phyloP scores from a whole-genome alignment of 2,797 vertebrate species.

The Protonibea diacanthus region DNA sequence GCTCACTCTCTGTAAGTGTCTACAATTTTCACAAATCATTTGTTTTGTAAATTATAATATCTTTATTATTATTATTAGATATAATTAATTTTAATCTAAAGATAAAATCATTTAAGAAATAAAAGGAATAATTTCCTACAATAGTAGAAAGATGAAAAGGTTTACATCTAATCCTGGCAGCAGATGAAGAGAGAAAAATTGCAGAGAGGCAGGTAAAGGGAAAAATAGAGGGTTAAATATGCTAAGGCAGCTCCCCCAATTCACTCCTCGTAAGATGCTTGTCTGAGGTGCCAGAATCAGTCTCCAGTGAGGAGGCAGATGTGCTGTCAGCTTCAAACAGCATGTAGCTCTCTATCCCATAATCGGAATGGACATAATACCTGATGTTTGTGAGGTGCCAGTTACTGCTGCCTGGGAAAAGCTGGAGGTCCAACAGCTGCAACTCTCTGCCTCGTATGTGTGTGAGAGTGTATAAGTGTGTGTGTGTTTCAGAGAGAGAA shows the following conservation, averaged over 20 bases:
- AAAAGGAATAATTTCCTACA: neutral
- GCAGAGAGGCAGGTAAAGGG: slow-evolving; percentile 40
- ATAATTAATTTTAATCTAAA: slow-evolving; percentile 11
- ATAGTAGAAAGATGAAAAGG: slow-evolving; percentile 12
- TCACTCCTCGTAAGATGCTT: slow-evolving; percentile 86
- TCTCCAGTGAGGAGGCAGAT: slow-evolving; percentile 89
- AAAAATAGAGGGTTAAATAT: slow-evolving; percentile 73
- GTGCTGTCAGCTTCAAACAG: slow-evolving; percentile 90
- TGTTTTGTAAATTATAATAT: slow-evolving; percentile 1
- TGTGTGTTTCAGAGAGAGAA: neutral
- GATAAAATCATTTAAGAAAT: neutral
- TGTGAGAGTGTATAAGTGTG: slow-evolving; percentile 15
- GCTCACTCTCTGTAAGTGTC: slow-evolving; percentile 19
- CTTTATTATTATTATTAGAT: neutral
- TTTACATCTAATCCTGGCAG: slow-evolving; percentile 37
- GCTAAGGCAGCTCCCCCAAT: slow-evolving; percentile 75
- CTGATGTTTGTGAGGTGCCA: slow-evolving; percentile 87
- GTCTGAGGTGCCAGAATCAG: slow-evolving; percentile 91
- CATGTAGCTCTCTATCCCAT: slow-evolving; percentile 87
- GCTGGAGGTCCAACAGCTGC: slow-evolving; percentile 78
- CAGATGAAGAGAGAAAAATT: slow-evolving; percentile 62
- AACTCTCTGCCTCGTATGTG: slow-evolving; percentile 36
- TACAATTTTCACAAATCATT: slow-evolving; percentile 22
- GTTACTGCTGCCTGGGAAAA: slow-evolving; percentile 82
- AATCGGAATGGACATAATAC: slow-evolving; percentile 91